Conservation (phyloP, 2,113 vertebrate species). For the Cyphomyrus discorhynchus region DNA sequence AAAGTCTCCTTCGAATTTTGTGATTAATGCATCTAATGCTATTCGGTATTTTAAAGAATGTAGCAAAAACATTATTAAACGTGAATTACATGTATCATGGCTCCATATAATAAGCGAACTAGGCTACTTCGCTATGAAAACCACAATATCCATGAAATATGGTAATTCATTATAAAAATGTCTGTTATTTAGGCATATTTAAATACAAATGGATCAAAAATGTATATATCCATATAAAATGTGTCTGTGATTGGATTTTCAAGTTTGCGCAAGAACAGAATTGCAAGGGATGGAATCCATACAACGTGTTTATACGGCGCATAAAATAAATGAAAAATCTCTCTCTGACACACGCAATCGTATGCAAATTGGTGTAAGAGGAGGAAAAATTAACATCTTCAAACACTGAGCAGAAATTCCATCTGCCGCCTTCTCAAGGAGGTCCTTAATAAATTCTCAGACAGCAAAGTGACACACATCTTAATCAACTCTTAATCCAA, state of each 20-base stretch:
- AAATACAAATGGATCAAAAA: constrained; percentile 3
- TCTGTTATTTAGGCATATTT: not conserved
- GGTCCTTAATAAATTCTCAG: constrained; percentile 90
- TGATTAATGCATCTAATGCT: not conserved
- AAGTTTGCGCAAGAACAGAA: constrained; percentile 14
- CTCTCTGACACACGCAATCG: constrained; percentile 71
- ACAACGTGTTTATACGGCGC: constrained; percentile 43
- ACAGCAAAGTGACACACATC: constrained; percentile 94
- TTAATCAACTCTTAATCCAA: constrained; percentile 94
- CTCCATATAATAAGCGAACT: not conserved
- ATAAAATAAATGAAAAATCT: constrained; percentile 52
- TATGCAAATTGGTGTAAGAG: constrained; percentile 81
- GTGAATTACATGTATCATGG: not conserved
- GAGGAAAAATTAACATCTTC: constrained; percentile 88
- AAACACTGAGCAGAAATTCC: constrained; percentile 86
- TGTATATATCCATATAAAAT: not conserved
- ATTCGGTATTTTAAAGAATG: not conserved
- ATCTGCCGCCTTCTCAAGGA: constrained; percentile 80
- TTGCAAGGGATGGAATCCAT: constrained; percentile 41
- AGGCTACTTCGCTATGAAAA: not conserved
- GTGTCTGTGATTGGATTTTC: not conserved
- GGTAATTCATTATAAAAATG: not conserved
- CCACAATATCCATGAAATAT: not conserved
- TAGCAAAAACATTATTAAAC: not conserved
- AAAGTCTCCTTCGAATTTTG: not conserved